Evolutionary conservation across 2,797 vertebrate species (phyloP), one percentile per base, ranked within the genome.

Genomic region (Micrastur ruficollis): DNA sequence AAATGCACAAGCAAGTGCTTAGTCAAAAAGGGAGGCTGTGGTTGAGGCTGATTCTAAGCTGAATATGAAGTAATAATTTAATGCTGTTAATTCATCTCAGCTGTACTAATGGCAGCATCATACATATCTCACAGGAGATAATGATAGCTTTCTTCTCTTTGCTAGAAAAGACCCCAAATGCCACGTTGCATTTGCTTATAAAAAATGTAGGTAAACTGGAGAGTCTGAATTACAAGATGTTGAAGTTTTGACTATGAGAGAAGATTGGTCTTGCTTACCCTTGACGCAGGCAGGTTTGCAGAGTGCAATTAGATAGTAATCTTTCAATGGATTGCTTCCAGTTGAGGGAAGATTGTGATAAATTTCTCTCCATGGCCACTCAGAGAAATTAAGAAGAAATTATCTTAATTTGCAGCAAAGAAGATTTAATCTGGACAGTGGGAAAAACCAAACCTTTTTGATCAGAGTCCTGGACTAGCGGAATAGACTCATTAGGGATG

Each of bases 311-410:
- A 68, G 31, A 61, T 11, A 49, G 29, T 20, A 81, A 53, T 68
- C 23, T 78, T 78, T 26, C 36, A 26, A 25, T 14, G 21, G 34
- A 53, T 42, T 84, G 8, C 22, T 87, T 38, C 70, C 22, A 82
- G 52, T 67, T 87, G 47, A 66, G 62, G 72, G 36, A 75, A 2
- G 22, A 53, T 11, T 21, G 8, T 25, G 38, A 72, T 61, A 58
- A 75, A 85, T 23, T 63, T 92, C 15, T 79, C 25, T 89, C 25
- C 19, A 20, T 17, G 55, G 27, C 38, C 38, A 34, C 36, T 71
- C 46, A 68, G 56, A 85, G 26, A 78, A 95, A 79, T 66, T 78
- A 59, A 40, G 86, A 78, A 63, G 4, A 74, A 74, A 49, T 86
- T 38, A 32, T 12, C 34, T 27, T 29, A 36, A 62, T 81, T 89